phyloP scores from a whole-genome alignment of 1,140 invertebrate genomes.

The Aphelinus atriplicis region DNA sequence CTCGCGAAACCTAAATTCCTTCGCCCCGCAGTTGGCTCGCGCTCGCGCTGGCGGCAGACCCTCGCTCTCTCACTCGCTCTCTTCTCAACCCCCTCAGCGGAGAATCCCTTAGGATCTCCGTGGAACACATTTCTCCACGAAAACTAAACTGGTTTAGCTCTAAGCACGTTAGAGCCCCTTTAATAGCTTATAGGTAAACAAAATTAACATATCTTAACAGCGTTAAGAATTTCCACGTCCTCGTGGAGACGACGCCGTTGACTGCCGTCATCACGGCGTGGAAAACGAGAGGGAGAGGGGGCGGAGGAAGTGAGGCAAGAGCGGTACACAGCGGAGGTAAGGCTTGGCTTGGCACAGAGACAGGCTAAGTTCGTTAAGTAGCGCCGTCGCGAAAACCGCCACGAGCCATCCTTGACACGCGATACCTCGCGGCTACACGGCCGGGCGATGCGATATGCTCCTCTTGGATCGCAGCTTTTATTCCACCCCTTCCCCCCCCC shows the following conservation, averaged over 20 bases:
- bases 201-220: constrained; percentile 68
- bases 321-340: neutral
- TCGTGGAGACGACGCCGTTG: constrained; percentile 27
- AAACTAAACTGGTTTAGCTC: constrained; percentile 67
- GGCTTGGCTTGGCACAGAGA: neutral
- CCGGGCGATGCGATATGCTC: constrained; percentile 31
- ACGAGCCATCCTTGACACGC: constrained; percentile 53
- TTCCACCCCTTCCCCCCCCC: neutral
- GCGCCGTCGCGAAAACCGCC: constrained; percentile 48
- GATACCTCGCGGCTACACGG: constrained; percentile 42
- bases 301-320: neutral
- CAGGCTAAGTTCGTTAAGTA: constrained; percentile 52
- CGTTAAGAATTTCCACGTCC: constrained; percentile 65
- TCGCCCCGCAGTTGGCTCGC: neutral
- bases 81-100: constrained; percentile 29
- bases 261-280: constrained; percentile 8
- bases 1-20: constrained; percentile 36
- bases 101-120: constrained; percentile 56
- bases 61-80: neutral
- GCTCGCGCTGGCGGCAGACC: neutral
- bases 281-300: neutral
- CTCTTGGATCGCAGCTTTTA: constrained; percentile 11
- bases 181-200: constrained; percentile 69
- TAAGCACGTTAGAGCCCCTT: constrained; percentile 65
- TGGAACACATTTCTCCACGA: constrained; percentile 58